These are phyloP conservation scores for Dicyrtoma fusca DNA, from an alignment of 2,888 invertebrate genomes.

Conservation along the genomic window DNA sequence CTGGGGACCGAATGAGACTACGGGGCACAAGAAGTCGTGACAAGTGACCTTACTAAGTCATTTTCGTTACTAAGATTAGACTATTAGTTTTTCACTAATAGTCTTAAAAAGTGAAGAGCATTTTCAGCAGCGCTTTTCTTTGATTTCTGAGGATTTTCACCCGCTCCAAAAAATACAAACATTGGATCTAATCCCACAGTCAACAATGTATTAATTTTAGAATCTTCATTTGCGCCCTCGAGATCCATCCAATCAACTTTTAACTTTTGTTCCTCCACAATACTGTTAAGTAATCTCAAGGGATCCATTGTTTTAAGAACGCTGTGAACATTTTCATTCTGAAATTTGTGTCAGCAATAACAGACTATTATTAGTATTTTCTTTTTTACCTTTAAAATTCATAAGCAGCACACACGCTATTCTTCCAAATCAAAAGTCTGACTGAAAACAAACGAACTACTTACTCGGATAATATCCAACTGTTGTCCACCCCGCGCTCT, in stretches of 20 bases:
- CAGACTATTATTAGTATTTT: too few relatives aligned
- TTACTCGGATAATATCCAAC: slow-evolving; percentile 25
- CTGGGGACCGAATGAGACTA: too few relatives aligned
- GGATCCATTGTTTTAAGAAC: slow-evolving; percentile 26
- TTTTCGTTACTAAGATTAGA: not conserved
- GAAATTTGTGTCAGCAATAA: too few relatives aligned
- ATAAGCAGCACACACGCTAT: too few relatives aligned
- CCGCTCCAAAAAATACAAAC: slow-evolving; percentile 47
- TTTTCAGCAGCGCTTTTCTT: slow-evolving; percentile 29
- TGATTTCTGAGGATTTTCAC: slow-evolving; percentile 38
- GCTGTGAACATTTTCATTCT: slow-evolving; percentile 27
- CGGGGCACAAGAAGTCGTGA: too few relatives aligned
- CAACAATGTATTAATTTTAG: slow-evolving; percentile 36
- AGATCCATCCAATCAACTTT: slow-evolving; percentile 49
- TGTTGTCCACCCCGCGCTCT: slow-evolving; percentile 13
- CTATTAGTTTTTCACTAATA: slow-evolving; percentile 11
- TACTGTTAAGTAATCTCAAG: slow-evolving; percentile 43
- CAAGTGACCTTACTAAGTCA: too few relatives aligned
- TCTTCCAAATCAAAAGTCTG: too few relatives aligned
- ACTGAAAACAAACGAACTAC: not conserved
- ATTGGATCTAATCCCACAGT: slow-evolving; percentile 45
- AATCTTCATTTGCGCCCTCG: slow-evolving; percentile 35
- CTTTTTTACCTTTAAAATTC: too few relatives aligned
- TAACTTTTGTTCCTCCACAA: slow-evolving; percentile 52
- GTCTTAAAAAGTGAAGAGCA: slow-evolving; percentile 26